phyloP scores from a whole-genome alignment of 2,797 vertebrate species.

The Podarcis lilfordi region DNA sequence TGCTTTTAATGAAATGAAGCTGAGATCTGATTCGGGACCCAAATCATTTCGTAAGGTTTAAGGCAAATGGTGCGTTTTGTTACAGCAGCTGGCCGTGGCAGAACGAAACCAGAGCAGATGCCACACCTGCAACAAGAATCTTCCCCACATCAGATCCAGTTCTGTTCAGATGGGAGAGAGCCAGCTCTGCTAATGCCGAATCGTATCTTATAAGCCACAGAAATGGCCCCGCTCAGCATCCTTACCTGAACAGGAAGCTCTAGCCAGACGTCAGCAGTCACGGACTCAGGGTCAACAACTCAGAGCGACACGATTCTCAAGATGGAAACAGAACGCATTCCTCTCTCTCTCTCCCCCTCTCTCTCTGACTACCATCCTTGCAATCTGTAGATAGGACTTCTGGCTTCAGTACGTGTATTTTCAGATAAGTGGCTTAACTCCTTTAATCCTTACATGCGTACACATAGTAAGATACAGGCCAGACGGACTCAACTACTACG shows the following conservation, averaged over 20 bases:
- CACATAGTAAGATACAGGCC: background rate
- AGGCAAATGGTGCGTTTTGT: conserved; percentile 68
- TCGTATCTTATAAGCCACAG: conserved; percentile 17
- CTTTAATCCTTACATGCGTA: background rate
- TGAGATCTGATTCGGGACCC: conserved; percentile 55
- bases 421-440: conserved; percentile 31
- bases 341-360: background rate
- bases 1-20: conserved; percentile 15
- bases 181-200: background rate
- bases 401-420: background rate
- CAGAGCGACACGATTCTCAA: background rate
- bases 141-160: background rate
- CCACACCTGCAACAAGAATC: conserved; percentile 15
- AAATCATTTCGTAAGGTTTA: conserved; percentile 56
- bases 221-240: background rate
- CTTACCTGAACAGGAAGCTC: background rate
- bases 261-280: too few relatives aligned
- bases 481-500: too few relatives aligned
- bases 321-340: background rate
- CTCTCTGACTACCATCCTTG: background rate
- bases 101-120: conserved; percentile 33
- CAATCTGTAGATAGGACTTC: background rate
- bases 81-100: conserved; percentile 44
- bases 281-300: background rate
- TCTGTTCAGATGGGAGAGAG: conserved; percentile 4